Base-by-base conservation (phyloP, 1,140 invertebrate species). In the Sinella curviseta region DNA sequence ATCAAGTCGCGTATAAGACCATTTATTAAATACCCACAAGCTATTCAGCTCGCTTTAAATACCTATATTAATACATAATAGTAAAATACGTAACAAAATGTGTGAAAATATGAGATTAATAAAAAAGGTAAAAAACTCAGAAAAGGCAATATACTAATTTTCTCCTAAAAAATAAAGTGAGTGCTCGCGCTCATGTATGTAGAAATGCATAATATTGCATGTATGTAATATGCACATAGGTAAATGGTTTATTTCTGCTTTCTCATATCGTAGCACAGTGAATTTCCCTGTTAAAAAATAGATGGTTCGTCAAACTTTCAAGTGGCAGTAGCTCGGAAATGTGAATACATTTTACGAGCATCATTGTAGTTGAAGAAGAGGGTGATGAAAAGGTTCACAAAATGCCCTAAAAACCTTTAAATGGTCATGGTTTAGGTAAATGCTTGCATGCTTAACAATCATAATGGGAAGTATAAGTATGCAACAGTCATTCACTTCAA, bases 311-410 rank as follows among this genome's bases (percentile, higher is more conserved):
- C 57, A 65, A 65, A 65, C 57, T 26, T 65, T 65, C 57, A 26
- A 65, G 57, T 65, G 8, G 16, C 4, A 16, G 14, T 16, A 17
- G 24, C n/a, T n/a, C n/a, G n/a, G 55, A 60, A 60, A 14, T 60
- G 24, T 4, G 55, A 8, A 48, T 48, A 17, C 17, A 48, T 48
- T 48, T 26, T n/a, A 48, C 39, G 20, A 20, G 39, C 39, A 48
- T n/a, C n/a, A 48, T 60, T 60, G 24, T n/a, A 26, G 24, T 8
- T 17, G 57, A 4, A 60, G 14, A 4, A 26, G 3, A n/a, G 30
- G 2, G 65, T 70, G 65, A 70, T 70, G n/a, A 70, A 70, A 70
- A 70, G 31, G 65, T 70, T 70, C 31, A 30, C 8, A 33, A 33
- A 70, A 14, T 70, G 65, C 57, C 24, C 57, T 26, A 16, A 60